Percentiles rank a stretch among this genome's conserved stretches.
Conservation (phyloP, 2,797 vertebrate species). For the Molossus molossus region DNA sequence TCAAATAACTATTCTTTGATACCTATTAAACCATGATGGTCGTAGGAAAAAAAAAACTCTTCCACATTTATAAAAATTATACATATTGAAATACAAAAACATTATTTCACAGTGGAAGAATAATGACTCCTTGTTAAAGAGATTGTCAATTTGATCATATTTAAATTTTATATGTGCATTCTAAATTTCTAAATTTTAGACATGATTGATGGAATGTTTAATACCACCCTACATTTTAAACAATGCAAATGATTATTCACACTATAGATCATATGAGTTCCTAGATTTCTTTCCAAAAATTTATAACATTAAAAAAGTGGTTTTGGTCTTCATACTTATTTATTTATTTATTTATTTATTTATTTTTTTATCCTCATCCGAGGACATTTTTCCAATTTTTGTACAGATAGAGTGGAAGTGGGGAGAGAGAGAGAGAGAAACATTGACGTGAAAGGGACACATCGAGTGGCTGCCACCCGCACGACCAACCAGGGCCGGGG, state of each 20-base stretch:
- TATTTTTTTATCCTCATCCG: no score
- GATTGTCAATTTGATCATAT: neutral
- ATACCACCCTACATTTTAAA: neutral
- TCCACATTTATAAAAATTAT: neutral
- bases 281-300: neutral
- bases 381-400: no score
- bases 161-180: neutral
- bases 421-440: no score
- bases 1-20: neutral
- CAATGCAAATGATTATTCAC: neutral
- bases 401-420: no score
- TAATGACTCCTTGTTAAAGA: neutral
- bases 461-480: no score
- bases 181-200: neutral
- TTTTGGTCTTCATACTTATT: neutral
- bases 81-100: neutral
- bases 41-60: neutral
- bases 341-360: no score
- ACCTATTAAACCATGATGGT: neutral
- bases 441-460: no score
- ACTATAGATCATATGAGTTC: neutral
- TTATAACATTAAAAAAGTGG: neutral
- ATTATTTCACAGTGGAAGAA: neutral
- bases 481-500: no score
- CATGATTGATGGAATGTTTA: neutral